These are phyloP conservation scores for Steatocranus sp. DNA, from an alignment of 2,797 vertebrate genomes.

Conservation along the genomic window DNA sequence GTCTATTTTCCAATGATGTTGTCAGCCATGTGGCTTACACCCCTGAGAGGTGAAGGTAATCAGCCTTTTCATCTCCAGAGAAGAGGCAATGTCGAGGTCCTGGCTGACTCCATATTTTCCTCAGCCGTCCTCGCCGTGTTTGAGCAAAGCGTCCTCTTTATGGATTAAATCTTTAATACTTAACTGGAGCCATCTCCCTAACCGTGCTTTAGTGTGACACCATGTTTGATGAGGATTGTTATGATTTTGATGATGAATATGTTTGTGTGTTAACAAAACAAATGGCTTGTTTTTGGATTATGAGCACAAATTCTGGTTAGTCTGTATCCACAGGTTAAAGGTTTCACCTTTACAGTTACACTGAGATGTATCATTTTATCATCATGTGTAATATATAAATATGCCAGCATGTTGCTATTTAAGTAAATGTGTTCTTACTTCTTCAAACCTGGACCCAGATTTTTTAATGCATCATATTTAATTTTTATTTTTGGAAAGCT, in stretches of 20 bases:
- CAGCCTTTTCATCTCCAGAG: conserved; percentile 77
- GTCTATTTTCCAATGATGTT: conserved; percentile 83
- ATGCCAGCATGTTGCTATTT: not conserved
- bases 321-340: not conserved
- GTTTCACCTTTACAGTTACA: not conserved
- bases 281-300: not conserved
- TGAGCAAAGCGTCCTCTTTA: conserved; percentile 12
- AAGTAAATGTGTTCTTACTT: not conserved
- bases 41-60: conserved; percentile 78
- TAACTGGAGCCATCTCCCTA: not conserved
- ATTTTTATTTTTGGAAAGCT: not conserved
- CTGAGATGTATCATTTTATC: not conserved
- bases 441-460: not conserved
- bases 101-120: conserved; percentile 65
- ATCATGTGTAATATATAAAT: not conserved
- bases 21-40: conserved; percentile 76
- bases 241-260: not conserved
- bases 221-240: not conserved
- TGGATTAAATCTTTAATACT: not conserved
- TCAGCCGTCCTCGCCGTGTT: conserved; percentile 23
- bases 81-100: conserved; percentile 59
- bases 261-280: not conserved
- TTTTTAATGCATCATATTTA: not conserved
- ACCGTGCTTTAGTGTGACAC: not conserved
- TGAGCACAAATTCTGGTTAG: not conserved